phyloP scores from a whole-genome alignment of 1,140 invertebrate genomes.

The Camponotus vicinus region DNA sequence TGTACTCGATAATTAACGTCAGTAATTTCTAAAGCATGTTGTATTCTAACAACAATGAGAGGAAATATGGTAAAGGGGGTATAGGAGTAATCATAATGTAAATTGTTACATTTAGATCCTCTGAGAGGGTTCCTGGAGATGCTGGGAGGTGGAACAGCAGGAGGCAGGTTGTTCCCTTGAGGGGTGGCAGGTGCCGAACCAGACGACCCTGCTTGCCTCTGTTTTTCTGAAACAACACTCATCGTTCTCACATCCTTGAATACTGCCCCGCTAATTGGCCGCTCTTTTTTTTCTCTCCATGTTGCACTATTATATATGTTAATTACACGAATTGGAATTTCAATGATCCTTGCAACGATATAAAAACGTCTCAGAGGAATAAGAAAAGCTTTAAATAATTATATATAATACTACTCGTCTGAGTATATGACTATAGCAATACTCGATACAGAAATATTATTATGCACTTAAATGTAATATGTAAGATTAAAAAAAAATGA shows the following conservation, averaged over 20 bases:
- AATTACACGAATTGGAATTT: constrained; percentile 50
- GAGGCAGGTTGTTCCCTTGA: constrained; percentile 85
- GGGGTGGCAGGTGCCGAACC: constrained; percentile 85
- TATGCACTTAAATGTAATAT: background rate
- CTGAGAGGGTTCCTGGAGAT: constrained; percentile 91
- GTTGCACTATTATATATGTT: constrained; percentile 55
- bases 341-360: constrained; percentile 64
- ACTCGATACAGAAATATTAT: background rate
- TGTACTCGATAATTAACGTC: constrained; percentile 8
- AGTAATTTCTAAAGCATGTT: constrained; percentile 57
- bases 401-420: background rate
- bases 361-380: constrained; percentile 63
- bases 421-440: background rate
- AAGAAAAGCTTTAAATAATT: constrained; percentile 3
- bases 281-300: constrained; percentile 66
- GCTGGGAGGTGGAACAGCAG: constrained; percentile 85
- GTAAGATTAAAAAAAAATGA: background rate
- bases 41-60: constrained; percentile 56
- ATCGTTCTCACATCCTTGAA: constrained; percentile 82
- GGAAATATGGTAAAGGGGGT: constrained; percentile 73
- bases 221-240: constrained; percentile 86
- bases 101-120: constrained; percentile 92
- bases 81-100: constrained; percentile 80
- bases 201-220: constrained; percentile 86
- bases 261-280: constrained; percentile 43